A percentile compares a stretch with the other conserved stretches of the same genome.
These are phyloP conservation scores for Pelusios castaneus DNA, from an alignment of 2,113 vertebrate genomes.

Conservation along the genomic window DNA sequence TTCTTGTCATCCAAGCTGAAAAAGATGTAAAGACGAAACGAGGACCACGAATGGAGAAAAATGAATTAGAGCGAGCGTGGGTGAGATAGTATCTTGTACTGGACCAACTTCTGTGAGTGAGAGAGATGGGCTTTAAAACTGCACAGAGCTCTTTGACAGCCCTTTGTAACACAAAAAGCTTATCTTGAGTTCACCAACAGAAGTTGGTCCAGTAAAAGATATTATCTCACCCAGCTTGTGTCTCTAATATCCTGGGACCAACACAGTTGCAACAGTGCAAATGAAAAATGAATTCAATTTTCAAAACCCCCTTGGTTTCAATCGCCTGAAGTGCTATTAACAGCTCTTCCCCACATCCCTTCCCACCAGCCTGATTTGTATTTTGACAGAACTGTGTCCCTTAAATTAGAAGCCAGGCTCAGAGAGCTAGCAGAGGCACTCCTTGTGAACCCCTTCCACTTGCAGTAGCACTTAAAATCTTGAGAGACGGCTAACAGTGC, in stretches of 20 bases:
- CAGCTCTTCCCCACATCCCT: neutral
- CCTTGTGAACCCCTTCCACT: accelerated
- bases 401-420: neutral
- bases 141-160: neutral
- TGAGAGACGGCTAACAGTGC: neutral
- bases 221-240: neutral
- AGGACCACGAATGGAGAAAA: no score
- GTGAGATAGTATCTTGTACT: neutral
- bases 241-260: neutral
- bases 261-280: neutral
- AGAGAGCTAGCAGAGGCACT: neutral
- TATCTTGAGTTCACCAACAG: neutral
- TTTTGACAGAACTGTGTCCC: neutral
- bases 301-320: neutral
- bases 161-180: neutral
- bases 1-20: neutral
- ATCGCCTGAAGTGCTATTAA: neutral
- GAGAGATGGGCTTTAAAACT: neutral
- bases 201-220: neutral
- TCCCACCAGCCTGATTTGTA: neutral
- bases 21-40: neutral
- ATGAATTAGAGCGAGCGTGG: neutral
- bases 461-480: neutral
- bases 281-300: neutral
- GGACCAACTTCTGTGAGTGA: neutral